Conservation (phyloP, 2,113 vertebrate genomes). For the Cynopterus brachyotis region DNA sequence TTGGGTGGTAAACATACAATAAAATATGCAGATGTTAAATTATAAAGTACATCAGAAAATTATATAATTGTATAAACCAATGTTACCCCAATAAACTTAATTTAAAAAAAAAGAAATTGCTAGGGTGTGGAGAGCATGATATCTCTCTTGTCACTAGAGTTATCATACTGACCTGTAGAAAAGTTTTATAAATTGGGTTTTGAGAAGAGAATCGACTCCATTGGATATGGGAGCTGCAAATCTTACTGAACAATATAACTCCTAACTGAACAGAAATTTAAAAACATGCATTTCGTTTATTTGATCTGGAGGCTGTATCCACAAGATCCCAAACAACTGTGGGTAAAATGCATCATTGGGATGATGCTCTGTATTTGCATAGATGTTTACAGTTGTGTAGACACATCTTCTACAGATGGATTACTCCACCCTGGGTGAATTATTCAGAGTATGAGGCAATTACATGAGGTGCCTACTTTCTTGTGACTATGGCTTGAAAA, state of each 20-base stretch:
- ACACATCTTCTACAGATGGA: background rate
- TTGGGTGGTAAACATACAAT: no score
- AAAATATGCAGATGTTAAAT: no score
- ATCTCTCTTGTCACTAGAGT: background rate
- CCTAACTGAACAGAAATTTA: background rate
- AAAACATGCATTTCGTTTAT: conserved; percentile 49
- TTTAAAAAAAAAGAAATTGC: background rate
- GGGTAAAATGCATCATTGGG: background rate
- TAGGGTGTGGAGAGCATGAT: background rate
- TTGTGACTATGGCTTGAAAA: background rate
- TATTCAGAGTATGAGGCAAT: background rate
- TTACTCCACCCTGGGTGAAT: background rate
- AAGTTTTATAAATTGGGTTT: conserved; percentile 47
- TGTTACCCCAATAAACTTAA: no score
- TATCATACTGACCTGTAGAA: background rate
- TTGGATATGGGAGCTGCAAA: conserved; percentile 47
- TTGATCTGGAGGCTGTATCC: conserved; percentile 68
- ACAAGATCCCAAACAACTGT: background rate
- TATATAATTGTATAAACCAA: no score
- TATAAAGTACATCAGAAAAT: no score
- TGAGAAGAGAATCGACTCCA: conserved; percentile 54
- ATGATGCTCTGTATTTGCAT: background rate
- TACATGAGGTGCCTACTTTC: background rate
- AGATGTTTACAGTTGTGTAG: background rate
- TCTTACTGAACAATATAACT: conserved; percentile 28